These are phyloP conservation scores for Crocuta crocuta DNA, from an alignment of 2,113 vertebrate species.

Conservation along the genomic window DNA sequence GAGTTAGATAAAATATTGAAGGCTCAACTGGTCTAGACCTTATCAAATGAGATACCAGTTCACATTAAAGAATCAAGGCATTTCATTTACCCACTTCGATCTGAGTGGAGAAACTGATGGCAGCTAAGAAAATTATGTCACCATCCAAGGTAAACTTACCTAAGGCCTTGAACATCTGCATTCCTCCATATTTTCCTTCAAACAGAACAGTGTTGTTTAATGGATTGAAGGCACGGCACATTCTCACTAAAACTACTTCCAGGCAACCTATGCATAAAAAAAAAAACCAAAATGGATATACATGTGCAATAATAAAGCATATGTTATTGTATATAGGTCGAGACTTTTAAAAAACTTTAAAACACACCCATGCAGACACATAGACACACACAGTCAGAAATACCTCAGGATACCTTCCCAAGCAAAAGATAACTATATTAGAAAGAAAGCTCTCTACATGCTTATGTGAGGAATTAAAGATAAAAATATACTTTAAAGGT, in stretches of 20 bases:
- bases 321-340: not conserved
- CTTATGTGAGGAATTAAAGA: conserved; percentile 9
- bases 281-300: not conserved
- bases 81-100: not conserved
- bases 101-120: not conserved
- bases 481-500: not conserved
- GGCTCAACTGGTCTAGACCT: not conserved
- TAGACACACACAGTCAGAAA: not conserved
- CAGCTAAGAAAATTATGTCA: not conserved
- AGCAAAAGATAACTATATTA: not conserved
- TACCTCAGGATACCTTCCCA: not conserved
- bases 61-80: not conserved
- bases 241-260: conserved; percentile 99
- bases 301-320: not conserved
- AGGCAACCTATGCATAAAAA: conserved; percentile 92
- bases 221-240: conserved; percentile 99
- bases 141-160: conserved; percentile 87
- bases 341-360: not conserved
- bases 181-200: conserved; percentile 99
- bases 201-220: conserved; percentile 99
- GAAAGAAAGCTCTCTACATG: conserved; percentile 12
- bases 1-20: not conserved
- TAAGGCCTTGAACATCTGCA: conserved; percentile 99
- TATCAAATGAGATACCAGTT: not conserved
- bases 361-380: not conserved